Evolutionary conservation across 2,113 vertebrate species (phyloP).

Genomic region (Bubo blakistoni): DNA sequence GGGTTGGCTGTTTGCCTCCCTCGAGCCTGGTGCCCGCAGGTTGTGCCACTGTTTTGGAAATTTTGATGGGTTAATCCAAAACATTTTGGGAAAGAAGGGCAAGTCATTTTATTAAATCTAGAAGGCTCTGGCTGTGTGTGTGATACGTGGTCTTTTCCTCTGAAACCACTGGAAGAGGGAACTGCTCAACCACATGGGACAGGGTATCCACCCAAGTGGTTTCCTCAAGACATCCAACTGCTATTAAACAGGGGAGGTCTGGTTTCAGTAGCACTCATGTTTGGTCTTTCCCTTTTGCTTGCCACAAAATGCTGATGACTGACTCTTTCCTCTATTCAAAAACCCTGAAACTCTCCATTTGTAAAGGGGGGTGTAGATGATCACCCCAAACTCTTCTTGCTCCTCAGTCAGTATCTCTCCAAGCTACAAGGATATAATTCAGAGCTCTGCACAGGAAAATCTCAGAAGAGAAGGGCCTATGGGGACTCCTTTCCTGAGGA

Average conservation of each 20-base stretch:
- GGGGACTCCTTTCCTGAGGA: background rate
- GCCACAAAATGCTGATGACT: background rate
- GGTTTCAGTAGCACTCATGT: background rate
- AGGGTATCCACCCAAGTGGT: constrained; percentile 7
- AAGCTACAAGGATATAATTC: background rate
- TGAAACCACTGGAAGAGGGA: constrained; percentile 25
- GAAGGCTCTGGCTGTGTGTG: background rate
- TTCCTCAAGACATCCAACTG: constrained; percentile 30
- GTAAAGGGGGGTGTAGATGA: background rate
- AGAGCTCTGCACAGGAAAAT: background rate
- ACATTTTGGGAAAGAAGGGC: background rate
- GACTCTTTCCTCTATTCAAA: background rate
- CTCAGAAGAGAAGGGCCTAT: background rate
- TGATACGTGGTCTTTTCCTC: background rate
- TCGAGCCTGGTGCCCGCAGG: background rate
- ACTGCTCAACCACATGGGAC: background rate
- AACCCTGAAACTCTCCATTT: background rate
- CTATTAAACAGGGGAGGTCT: constrained; percentile 27
- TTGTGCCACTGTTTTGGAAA: background rate
- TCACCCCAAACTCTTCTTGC: background rate
- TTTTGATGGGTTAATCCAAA: background rate
- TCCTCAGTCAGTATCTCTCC: background rate
- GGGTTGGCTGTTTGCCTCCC: background rate
- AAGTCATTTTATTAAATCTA: background rate
- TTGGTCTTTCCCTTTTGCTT: background rate